phyloP scores from a whole-genome alignment of 2,113 vertebrate species.

The Emydocephalus ijimae region DNA sequence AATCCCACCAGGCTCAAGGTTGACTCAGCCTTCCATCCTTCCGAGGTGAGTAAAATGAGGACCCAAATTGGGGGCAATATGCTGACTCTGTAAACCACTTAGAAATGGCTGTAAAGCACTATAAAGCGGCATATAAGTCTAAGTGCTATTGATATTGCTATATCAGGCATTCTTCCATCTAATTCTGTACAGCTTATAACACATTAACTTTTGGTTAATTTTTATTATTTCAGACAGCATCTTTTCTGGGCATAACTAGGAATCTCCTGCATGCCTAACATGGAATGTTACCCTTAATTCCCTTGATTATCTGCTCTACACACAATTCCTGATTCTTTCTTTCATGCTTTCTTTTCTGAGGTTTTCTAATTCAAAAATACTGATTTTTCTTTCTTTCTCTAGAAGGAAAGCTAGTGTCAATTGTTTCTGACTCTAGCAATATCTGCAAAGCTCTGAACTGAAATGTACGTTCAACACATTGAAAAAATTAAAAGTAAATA shows the following conservation, averaged over 20 bases:
- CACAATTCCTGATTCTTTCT: neutral
- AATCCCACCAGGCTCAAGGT: no score
- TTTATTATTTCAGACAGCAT: neutral
- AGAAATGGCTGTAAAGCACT: no score
- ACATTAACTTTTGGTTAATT: neutral
- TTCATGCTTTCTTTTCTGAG: neutral
- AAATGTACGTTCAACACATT: neutral
- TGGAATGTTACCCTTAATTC: neutral
- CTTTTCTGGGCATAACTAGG: neutral
- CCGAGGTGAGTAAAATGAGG: no score
- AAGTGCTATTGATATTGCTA: no score
- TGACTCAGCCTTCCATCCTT: no score
- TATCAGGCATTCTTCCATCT: neutral
- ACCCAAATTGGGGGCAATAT: no score
- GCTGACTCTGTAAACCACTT: no score
- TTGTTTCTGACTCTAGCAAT: neutral
- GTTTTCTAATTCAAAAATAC: neutral
- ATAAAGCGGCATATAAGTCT: no score
- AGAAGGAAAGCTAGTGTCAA: neutral
- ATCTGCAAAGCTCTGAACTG: neutral
- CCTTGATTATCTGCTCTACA: neutral
- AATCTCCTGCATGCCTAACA: neutral
- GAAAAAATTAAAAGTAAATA: neutral
- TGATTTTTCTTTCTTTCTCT: neutral
- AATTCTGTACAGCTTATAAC: neutral